Percentiles rank a stretch among this genome's conserved stretches.
phyloP scores from a whole-genome alignment of 64 coral and sea anemone genomes.

The Trachythela sp. region DNA sequence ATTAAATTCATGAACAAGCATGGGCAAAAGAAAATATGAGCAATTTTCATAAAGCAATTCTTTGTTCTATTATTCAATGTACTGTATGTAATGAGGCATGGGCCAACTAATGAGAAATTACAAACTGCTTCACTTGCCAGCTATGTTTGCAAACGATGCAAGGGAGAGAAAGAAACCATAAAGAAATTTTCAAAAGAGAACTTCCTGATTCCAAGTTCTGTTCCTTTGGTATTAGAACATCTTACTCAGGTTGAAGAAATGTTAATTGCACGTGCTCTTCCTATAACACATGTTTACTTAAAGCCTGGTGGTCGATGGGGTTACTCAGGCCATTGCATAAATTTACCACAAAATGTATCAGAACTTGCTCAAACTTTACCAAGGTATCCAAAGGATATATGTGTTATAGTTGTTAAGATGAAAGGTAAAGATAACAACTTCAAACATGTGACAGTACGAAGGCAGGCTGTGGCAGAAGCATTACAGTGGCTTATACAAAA shows the following conservation, averaged over 20 bases:
- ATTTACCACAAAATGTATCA: not conserved
- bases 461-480: not conserved
- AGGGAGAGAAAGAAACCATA: not conserved
- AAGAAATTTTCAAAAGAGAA: not conserved
- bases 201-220: not conserved
- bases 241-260: slow-evolving; percentile 7
- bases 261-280: slow-evolving; percentile 5
- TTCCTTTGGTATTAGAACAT: not conserved
- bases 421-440: not conserved
- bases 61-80: not conserved
- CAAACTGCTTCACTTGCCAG: not conserved
- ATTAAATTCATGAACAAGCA: not conserved
- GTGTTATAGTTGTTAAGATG: not conserved
- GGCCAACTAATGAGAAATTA: slow-evolving; percentile 6
- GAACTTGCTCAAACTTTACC: not conserved
- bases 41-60: slow-evolving; percentile 9
- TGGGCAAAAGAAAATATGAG: slow-evolving; percentile 26
- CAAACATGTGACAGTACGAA: not conserved
- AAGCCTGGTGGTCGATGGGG: not conserved
- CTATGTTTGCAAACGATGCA: not conserved
- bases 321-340: not conserved
- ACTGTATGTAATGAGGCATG: slow-evolving; percentile 25
- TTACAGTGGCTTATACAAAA: not conserved
- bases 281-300: not conserved
- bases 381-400: not conserved